These are phyloP conservation scores for Neodiprion fabricii DNA, from an alignment of 1,140 invertebrate species.

Conservation along the genomic window DNA sequence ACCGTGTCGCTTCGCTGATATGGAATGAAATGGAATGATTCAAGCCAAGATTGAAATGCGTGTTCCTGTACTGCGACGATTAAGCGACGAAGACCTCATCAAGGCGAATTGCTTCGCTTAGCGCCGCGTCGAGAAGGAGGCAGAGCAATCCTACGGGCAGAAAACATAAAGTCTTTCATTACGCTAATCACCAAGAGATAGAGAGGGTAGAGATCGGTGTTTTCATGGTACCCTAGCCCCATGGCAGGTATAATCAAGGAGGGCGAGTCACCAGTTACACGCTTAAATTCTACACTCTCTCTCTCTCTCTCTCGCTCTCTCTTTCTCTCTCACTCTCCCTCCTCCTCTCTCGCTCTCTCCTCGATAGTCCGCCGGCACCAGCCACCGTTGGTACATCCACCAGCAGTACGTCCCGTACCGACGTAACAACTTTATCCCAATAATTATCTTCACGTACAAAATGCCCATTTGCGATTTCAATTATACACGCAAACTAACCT, in stretches of 20 bases:
- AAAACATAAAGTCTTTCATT: slow-evolving; percentile 8
- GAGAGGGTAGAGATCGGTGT: not conserved
- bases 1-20: too few relatives aligned
- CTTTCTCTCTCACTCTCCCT: not conserved
- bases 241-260: slow-evolving; percentile 5
- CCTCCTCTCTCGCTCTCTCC: not conserved
- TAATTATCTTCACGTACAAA: not conserved
- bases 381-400: not conserved
- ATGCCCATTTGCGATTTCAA: not conserved
- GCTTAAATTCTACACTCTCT: not conserved
- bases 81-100: slow-evolving; percentile 1
- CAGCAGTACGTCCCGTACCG: not conserved
- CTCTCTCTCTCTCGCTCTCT: not conserved
- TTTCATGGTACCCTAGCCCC: not conserved
- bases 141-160: not conserved
- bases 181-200: slow-evolving; percentile 4
- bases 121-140: not conserved
- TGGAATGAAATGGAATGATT: too few relatives aligned
- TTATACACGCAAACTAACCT: not conserved
- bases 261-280: slow-evolving; percentile 2
- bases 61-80: not conserved
- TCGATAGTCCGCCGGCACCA: too few relatives aligned
- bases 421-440: not conserved
- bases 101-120: slow-evolving; percentile 1
- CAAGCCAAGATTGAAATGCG: not conserved